Conservation (phyloP, 1,140 invertebrate genomes). For the Zeugodacus cucurbitae region DNA sequence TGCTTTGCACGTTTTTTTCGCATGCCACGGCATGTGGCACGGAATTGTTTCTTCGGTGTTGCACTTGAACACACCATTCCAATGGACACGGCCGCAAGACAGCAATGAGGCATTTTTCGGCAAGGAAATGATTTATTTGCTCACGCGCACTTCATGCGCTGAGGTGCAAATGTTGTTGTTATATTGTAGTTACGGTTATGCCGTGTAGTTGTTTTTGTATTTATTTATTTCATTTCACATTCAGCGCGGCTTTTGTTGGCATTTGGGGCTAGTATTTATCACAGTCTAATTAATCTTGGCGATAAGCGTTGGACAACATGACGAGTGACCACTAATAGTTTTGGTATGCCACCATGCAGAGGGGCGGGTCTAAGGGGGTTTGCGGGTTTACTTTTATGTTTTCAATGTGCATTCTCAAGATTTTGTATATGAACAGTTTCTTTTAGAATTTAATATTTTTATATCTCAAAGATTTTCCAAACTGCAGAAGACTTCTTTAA, state of each 20-base stretch:
- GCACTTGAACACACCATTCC: neutral
- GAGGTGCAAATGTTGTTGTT: slow-evolving; percentile 12
- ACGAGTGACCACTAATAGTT: slow-evolving; percentile 22
- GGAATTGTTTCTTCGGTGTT: neutral
- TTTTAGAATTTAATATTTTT: too few species aligned
- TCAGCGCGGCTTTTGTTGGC: slow-evolving; percentile 43
- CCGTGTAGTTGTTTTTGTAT: neutral
- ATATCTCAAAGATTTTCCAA: too few species aligned
- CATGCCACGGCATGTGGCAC: slow-evolving; percentile 18
- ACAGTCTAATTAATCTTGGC: slow-evolving; percentile 44
- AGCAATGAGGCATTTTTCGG: slow-evolving; percentile 25
- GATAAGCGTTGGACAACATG: slow-evolving; percentile 42
- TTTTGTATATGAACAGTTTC: too few species aligned
- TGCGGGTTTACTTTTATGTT: neutral
- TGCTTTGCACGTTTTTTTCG: slow-evolving; percentile 7
- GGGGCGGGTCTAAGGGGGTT: neutral
- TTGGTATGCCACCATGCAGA: neutral
- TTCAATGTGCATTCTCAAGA: too few species aligned
- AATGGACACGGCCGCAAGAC: neutral
- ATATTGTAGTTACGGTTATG: neutral
- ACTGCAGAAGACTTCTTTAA: too few species aligned
- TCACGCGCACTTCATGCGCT: slow-evolving; percentile 55
- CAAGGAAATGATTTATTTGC: slow-evolving; percentile 64
- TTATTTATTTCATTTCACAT: slow-evolving; percentile 25
- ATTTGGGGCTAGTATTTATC: slow-evolving; percentile 44